Evolutionary conservation across 2,888 invertebrate genomes (phyloP).

Genomic region (Dioctria linearis): DNA sequence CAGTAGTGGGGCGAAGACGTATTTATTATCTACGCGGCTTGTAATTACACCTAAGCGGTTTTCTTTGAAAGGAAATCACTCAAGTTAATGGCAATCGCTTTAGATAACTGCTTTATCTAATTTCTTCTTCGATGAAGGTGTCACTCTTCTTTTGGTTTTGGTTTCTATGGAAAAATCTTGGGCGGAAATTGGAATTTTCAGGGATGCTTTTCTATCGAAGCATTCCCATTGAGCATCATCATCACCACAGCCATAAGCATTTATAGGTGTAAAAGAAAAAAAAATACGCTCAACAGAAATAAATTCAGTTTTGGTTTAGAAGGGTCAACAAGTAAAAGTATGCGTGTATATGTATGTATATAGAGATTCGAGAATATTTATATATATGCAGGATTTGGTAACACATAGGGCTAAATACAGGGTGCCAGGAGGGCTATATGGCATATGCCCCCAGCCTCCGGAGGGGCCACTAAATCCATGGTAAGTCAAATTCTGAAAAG

Average conservation of each 20-base stretch:
- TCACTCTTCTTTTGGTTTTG: constrained; percentile 27
- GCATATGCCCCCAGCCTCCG: too few relatives aligned
- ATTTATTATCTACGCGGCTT: constrained; percentile 50
- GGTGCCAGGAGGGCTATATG: too few relatives aligned
- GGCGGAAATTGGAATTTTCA: constrained; percentile 8
- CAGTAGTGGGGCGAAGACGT: constrained; percentile 20
- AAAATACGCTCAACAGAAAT: background rate
- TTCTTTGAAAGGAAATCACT: constrained; percentile 53
- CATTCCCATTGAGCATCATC: background rate
- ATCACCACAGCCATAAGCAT: background rate
- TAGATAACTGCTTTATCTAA: constrained; percentile 49
- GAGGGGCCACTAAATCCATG: too few relatives aligned
- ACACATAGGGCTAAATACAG: too few relatives aligned
- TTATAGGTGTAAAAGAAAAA: background rate
- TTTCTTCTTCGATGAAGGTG: constrained; percentile 43
- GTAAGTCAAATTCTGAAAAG: too few relatives aligned
- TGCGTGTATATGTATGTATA: too few relatives aligned
- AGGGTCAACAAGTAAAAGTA: background rate
- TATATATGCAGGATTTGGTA: too few relatives aligned
- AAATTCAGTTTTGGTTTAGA: background rate
- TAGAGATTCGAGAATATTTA: too few relatives aligned
- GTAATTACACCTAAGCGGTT: constrained; percentile 53
- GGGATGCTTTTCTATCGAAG: background rate
- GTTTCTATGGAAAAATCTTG: constrained; percentile 39
- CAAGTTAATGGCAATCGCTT: constrained; percentile 52